These are phyloP conservation scores for Cichladusa arquata DNA, from an alignment of 2,113 vertebrate species.

Conservation along the genomic window DNA sequence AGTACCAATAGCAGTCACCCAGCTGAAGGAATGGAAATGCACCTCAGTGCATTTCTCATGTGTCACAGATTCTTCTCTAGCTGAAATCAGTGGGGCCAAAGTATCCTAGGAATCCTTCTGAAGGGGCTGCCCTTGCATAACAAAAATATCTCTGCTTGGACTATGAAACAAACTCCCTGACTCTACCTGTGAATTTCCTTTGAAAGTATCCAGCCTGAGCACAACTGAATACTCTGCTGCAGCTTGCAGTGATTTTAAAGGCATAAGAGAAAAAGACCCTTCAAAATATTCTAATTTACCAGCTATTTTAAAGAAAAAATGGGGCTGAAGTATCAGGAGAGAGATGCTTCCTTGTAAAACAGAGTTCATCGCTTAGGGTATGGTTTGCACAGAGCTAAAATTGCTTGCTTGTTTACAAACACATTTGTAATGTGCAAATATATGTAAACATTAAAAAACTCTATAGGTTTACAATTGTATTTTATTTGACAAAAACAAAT, in stretches of 20 bases:
- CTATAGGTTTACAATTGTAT: neutral
- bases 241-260: neutral
- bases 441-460: neutral
- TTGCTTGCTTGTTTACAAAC: neutral
- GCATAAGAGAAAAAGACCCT: neutral
- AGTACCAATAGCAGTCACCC: neutral
- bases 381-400: neutral
- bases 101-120: neutral
- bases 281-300: neutral
- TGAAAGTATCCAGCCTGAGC: neutral
- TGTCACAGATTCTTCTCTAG: conserved; percentile 21
- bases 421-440: neutral
- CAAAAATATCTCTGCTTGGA: neutral
- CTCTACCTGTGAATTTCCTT: neutral
- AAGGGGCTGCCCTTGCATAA: neutral
- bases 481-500: neutral
- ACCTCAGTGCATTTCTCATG: neutral
- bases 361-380: neutral
- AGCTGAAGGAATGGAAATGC: conserved; percentile 37
- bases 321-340: neutral
- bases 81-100: neutral
- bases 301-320: neutral
- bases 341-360: neutral
- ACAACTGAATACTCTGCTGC: neutral
- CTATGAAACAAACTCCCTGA: neutral